Evolutionary conservation across 2,113 vertebrate genomes (phyloP), one percentile per base, ranked within the genome.

Genomic region (Climacteris rufus): DNA sequence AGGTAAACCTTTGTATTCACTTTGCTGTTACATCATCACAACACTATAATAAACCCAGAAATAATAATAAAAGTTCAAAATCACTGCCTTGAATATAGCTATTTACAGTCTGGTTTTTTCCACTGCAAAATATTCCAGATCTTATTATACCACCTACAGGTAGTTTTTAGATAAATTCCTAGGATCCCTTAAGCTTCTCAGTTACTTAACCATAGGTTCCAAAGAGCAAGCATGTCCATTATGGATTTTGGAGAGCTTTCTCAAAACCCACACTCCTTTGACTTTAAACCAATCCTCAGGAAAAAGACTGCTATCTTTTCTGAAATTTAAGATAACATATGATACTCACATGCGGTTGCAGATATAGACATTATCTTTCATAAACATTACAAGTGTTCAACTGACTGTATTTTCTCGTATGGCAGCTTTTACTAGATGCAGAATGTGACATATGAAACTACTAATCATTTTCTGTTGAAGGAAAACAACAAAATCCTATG

Each of bases 71-170:
- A 84, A 80, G 39, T 49, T 21, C 20, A 57, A 94, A 87, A 86
- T 66, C 39, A 18, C 20, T 80, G 22, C 14, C 44, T 80, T 76
- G 19, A 19, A 42, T 61, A n/a, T 42, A 69, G 14, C 42, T 88
- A 15, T 82, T 93, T 76, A 84, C 25, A 82, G 25, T 53, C 71
- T 53, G n/a, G 22, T 81, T 86, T 90, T 78, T 94, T 50, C 39
- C 54, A 90, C 33, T 83, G 42, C 15, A 92, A 97, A 85, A 82
- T 86, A 94, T 93, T 96, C 45, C 40, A 96, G 87, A 97, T 96
- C 87, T 92, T 95, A 85, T 90, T 96, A 95, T 96, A 96, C 95
- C 94, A 95, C 94, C 96, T 96, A 95, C 94, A 96, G 95, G 94
- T 93, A 94, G 91, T 44, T 95, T 95, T 84, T 77, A 80, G 87